phyloP scores from a whole-genome alignment of 2,797 vertebrate genomes.

The Gymnothorax reevesii region DNA sequence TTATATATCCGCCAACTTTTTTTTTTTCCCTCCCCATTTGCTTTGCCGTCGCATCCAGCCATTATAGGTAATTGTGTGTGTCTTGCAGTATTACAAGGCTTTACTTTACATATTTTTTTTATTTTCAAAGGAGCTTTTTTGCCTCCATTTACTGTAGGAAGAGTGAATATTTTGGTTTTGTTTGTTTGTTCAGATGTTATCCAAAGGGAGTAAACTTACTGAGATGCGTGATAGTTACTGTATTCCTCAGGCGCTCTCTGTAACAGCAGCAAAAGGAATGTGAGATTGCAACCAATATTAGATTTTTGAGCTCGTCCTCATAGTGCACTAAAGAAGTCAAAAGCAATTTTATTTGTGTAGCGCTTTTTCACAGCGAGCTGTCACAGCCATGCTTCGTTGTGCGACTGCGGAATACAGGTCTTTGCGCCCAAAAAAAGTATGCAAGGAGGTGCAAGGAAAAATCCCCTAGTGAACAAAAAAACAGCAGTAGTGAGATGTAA shows the following conservation, averaged over 20 bases:
- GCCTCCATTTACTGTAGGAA: background rate
- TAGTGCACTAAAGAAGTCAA: background rate
- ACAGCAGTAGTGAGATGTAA: no score
- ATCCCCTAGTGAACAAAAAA: no score
- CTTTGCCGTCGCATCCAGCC: background rate
- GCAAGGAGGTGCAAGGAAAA: no score
- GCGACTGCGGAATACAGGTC: no score
- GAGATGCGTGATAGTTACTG: background rate
- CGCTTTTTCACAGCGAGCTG: no score
- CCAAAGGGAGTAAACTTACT: background rate
- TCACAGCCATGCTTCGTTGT: no score
- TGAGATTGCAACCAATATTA: background rate
- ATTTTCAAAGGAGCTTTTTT: background rate
- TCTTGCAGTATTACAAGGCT: background rate
- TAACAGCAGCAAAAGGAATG: background rate
- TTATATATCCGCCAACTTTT: conserved; percentile 27
- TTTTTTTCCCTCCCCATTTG: conserved; percentile 14
- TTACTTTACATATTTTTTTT: background rate
- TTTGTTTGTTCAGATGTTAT: background rate
- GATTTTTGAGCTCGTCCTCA: background rate
- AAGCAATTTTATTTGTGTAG: no score
- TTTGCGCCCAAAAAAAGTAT: no score
- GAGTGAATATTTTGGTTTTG: background rate
- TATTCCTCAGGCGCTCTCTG: background rate
- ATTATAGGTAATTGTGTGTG: background rate